These are phyloP conservation scores for Furcula furcula DNA, from an alignment of 2,888 invertebrate species.

Conservation along the genomic window DNA sequence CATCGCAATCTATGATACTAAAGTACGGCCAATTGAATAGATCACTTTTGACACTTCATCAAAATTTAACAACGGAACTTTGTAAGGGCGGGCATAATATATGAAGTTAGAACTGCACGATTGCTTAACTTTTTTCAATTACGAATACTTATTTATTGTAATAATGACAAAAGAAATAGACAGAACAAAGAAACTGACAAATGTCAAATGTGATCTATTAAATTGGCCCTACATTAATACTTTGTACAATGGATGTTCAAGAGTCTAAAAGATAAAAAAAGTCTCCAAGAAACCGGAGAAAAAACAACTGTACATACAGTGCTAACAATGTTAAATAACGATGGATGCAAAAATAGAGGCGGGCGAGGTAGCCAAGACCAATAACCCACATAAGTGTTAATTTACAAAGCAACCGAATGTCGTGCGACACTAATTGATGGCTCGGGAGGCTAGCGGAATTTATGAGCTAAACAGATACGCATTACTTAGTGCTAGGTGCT, in stretches of 20 bases:
- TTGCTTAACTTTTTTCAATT: too few relatives aligned
- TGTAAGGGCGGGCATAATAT: too few relatives aligned
- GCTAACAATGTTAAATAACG: conserved; percentile 15
- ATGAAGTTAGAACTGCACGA: too few relatives aligned
- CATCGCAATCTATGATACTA: conserved; percentile 25
- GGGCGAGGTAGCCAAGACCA: conserved; percentile 7
- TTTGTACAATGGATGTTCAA: too few relatives aligned
- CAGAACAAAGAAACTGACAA: too few relatives aligned
- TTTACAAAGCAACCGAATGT: conserved; percentile 34
- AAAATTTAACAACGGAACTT: too few relatives aligned
- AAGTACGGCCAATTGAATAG: too few relatives aligned
- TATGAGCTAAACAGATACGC: conserved; percentile 33
- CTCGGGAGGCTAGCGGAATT: conserved; percentile 40
- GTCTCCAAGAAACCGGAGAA: neutral
- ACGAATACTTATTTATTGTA: neutral
- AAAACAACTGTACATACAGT: conserved; percentile 3
- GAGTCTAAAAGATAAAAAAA: neutral
- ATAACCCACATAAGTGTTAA: conserved; percentile 28
- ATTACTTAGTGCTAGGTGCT: conserved; percentile 38
- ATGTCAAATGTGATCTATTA: too few relatives aligned
- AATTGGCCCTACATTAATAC: too few relatives aligned
- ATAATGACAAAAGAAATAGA: too few relatives aligned
- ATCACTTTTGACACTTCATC: too few relatives aligned
- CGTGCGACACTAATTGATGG: conserved; percentile 55
- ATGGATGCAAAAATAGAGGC: conserved; percentile 12